Percentiles rank a stretch among this genome's conserved stretches.
Conservation (phyloP, 2,113 vertebrate genomes). For the Promerops cafer region DNA sequence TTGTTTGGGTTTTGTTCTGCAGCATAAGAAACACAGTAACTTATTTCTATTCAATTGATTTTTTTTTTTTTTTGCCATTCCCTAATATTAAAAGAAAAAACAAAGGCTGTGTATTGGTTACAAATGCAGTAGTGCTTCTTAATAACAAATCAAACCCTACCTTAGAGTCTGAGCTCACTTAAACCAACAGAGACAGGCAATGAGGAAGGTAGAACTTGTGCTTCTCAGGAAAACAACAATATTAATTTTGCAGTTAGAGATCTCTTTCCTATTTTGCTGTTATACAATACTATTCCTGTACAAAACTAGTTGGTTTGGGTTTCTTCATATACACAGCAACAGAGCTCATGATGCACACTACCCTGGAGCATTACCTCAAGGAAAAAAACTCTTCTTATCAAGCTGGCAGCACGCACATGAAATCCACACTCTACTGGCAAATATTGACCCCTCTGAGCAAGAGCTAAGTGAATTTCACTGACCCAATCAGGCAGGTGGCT, state of each 20-base stretch:
- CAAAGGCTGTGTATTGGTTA: background rate
- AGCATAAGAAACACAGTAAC: background rate
- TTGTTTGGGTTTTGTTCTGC: background rate
- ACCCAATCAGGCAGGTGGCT: background rate
- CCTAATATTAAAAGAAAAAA: background rate
- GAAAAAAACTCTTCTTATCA: background rate
- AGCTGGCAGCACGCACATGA: background rate
- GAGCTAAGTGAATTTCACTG: background rate
- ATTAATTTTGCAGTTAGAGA: background rate
- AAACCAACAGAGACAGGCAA: background rate
- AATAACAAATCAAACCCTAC: background rate
- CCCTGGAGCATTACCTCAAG: constrained; percentile 2
- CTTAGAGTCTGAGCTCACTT: background rate
- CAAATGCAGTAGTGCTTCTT: background rate
- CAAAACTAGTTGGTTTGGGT: background rate
- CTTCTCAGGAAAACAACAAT: background rate
- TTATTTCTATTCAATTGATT: background rate
- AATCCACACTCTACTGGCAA: constrained; percentile 3
- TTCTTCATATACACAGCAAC: background rate
- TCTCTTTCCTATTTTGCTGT: background rate
- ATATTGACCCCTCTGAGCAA: constrained; percentile 15
- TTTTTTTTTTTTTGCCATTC: background rate
- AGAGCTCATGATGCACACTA: background rate
- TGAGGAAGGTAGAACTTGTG: background rate
- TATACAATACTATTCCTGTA: background rate